Base-by-base conservation (phyloP, 2,113 vertebrate species). In the Lathamus discolor region DNA sequence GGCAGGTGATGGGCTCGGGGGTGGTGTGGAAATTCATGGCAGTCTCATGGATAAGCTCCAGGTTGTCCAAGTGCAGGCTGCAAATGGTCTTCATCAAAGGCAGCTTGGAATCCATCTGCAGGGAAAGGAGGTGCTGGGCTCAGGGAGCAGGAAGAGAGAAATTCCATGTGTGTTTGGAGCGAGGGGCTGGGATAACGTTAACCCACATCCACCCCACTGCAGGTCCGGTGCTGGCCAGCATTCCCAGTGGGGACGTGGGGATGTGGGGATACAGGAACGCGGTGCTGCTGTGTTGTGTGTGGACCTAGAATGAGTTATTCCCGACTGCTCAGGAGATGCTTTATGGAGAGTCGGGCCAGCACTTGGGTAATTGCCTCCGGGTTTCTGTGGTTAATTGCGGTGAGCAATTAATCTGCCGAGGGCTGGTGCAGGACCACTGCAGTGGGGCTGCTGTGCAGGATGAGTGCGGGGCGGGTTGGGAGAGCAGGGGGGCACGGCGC, bases 1-100 rank as follows among this genome's bases (percentile, higher is more conserved):
- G 55, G 76, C 66, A 15, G 83, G 43, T 4, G 62, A 15, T 7
- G 73, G 63, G 63, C 72, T n/a, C 9, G 98, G 8, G 98, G 1
- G 98, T 43, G 43, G 39, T 41, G 41, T 41, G 99, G 77, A 99
- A 99, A 82, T 97, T 98, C 83, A 98, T 98, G 13, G 98, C 98
- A 0, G 98, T 99, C 92, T 99, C 98, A 7, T 97, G 98, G 97
- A 99, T 99, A 96, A 99, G 99, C 91, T 99, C 98, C 97, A 99
- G 97, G 96, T 99, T 99, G 96, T 99, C 99, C 70, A 98, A 98
- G 97, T 99, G 99, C 70, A 98, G 98, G 93, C 98, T 98, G 96
- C 98, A 99, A 84, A 99, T 99, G 24, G 98, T 99, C 97, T 98
- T 99, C 98, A 99, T 98, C 57, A 97, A 70, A 68, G 98, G 98